Evolutionary conservation across 2,113 vertebrate genomes (phyloP), one percentile per base, ranked within the genome.

Genomic region (Ptychochromis oligacanthus): DNA sequence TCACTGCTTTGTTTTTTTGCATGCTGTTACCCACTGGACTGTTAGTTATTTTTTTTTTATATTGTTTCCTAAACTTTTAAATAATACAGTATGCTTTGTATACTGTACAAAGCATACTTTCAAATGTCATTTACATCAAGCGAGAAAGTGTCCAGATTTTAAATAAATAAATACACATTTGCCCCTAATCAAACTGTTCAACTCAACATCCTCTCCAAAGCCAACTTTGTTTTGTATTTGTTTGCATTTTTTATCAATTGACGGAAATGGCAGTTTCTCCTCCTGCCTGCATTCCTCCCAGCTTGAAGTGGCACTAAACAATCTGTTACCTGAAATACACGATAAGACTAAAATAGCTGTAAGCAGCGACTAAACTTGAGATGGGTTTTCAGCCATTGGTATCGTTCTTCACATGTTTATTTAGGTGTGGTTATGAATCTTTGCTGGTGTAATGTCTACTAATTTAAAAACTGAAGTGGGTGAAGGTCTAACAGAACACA

Each of bases 291-390:
- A 80, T 78, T 56, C 13, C 61, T 49, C 67, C 54, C 56, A 79
- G 67, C 60, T 74, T 49, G 18, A 86, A 87, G 38, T 46, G 64
- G 61, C 67, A 77, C 56, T 24, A 57, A 84, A 74, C 67, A 87
- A 83, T 76, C 84, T 87, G 80, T 52, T 76, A 86, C 64, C 79
- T 83, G 74, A 56, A 86, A 84, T 55, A 58, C 82, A 78, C 15
- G 38, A 72, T 59, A 43, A 38, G 36, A 14, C 31, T 59, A 11
- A 84, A 90, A 86, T 75, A 79, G 52, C 86, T 60, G 7, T 9
- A 17, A 81, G 80, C 3, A 1, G 2, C 7, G 7, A 20, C 74
- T 38, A 26, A 38, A 84, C 64, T 62, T 58, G 22, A 62, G n/a
- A 78, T 72, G 65, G 78, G 59, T 70, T 77, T 28, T 5, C 20